Evolutionary conservation across 53 echinoderm and acorn worm species (phyloP).

Genomic region (Paracentrotus lividus): DNA sequence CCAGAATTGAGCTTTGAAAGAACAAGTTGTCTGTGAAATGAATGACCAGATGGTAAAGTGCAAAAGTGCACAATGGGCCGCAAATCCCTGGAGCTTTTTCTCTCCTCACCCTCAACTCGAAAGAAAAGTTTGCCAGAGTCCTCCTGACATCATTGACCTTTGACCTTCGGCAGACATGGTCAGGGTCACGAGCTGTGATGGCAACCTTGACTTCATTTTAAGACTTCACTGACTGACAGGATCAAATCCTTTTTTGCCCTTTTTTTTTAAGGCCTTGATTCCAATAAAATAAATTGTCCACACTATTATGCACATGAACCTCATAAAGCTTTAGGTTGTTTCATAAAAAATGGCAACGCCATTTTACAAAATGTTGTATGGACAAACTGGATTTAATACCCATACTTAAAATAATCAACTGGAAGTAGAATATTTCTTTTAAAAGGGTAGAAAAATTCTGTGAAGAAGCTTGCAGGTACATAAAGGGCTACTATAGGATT

Average conservation of each 20-base stretch:
- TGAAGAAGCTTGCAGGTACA: too few relatives aligned
- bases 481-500: too few relatives aligned
- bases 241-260: background rate
- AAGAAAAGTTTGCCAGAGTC: slow-evolving; percentile 19
- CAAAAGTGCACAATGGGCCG: slow-evolving; percentile 12
- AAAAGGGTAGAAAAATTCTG: too few relatives aligned
- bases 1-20: background rate
- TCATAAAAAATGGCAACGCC: too few relatives aligned
- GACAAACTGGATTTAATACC: too few relatives aligned
- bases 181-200: slow-evolving; percentile 12
- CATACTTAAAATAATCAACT: too few relatives aligned
- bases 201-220: slow-evolving; percentile 18
- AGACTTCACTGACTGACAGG: background rate
- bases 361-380: too few relatives aligned
- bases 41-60: slow-evolving; percentile 50
- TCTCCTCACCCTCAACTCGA: slow-evolving; percentile 28
- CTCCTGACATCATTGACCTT: slow-evolving; percentile 42
- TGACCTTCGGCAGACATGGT: slow-evolving; percentile 18
- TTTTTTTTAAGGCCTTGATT: too few relatives aligned
- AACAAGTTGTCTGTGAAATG: background rate
- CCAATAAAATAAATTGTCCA: too few relatives aligned
- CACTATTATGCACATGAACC: too few relatives aligned
- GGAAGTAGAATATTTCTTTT: too few relatives aligned
- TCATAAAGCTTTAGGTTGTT: too few relatives aligned
- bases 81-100: slow-evolving; percentile 26